phyloP scores from a whole-genome alignment of 2,797 vertebrate species.

The Lycodopsis pacificus region DNA sequence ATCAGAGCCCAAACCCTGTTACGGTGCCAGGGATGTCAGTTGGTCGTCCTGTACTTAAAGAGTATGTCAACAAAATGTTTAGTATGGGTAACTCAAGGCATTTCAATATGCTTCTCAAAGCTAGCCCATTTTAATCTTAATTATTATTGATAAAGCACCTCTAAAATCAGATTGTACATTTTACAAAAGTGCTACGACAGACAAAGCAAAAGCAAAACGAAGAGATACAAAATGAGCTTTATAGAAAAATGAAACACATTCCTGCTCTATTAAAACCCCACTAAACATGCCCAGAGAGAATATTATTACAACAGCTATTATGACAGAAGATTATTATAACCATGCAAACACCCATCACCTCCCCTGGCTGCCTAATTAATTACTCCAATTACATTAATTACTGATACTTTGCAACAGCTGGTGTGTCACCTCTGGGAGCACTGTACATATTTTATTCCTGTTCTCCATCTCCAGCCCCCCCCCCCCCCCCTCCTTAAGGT shows the following conservation, averaged over 20 bases:
- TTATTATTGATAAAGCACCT: no score
- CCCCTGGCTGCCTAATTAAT: constrained; percentile 4
- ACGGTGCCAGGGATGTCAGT: constrained; percentile 36
- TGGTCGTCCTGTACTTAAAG: neutral
- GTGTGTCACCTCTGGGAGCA: neutral
- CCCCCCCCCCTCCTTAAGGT: neutral
- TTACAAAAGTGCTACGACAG: no score
- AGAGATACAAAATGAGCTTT: neutral
- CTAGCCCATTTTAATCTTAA: no score
- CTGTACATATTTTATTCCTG: neutral
- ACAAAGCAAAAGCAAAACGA: no score
- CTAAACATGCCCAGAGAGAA: neutral
- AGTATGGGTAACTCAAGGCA: no score
- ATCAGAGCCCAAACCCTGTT: constrained; percentile 44
- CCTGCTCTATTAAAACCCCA: neutral
- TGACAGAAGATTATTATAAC: neutral
- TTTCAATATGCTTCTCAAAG: no score
- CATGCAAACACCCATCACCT: neutral
- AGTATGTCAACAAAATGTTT: neutral
- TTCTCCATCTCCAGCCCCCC: neutral
- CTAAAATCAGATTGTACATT: no score
- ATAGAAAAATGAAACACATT: neutral
- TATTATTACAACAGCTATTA: neutral
- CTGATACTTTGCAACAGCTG: constrained; percentile 23
- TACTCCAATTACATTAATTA: constrained; percentile 25